A percentile compares a stretch with the other conserved stretches of the same genome.
Evolutionary conservation across 2,888 invertebrate species (phyloP).

Genomic region (Diadegma fenestrale): DNA sequence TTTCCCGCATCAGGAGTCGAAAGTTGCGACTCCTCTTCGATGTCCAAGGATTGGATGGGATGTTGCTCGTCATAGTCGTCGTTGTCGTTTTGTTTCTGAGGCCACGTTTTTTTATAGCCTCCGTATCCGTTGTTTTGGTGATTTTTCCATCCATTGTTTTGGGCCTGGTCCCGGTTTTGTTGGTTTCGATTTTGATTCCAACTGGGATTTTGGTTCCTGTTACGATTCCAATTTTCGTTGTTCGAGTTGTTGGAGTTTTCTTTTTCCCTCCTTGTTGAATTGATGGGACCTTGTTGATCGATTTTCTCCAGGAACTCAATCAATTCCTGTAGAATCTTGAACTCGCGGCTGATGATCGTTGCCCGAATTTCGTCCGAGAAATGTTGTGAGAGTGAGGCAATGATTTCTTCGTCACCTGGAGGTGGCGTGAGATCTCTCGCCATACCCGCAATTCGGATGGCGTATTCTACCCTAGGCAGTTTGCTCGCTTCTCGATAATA

Average conservation of each 20-base stretch:
- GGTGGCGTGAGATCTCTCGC: slow-evolving; percentile 2
- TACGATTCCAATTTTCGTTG: too few relatives aligned
- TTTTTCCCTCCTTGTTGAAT: background rate
- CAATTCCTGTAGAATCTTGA: background rate
- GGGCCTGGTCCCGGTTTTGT: background rate
- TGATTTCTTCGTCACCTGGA: background rate
- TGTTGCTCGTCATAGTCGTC: background rate
- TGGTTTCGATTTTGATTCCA: background rate
- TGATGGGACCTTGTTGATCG: background rate
- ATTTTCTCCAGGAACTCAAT: slow-evolving; percentile 9
- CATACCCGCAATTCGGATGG: background rate
- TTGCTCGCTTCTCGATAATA: background rate
- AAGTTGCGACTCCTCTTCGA: background rate
- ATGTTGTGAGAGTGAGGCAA: background rate
- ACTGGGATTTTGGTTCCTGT: background rate
- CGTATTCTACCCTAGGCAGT: background rate
- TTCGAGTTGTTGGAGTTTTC: background rate
- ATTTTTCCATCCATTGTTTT: background rate
- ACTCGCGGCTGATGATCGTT: background rate
- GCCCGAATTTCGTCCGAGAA: background rate
- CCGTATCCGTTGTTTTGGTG: too few relatives aligned
- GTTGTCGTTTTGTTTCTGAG: too few relatives aligned
- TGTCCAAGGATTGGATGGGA: background rate
- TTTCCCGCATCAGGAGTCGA: slow-evolving; percentile 4
- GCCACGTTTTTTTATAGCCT: too few relatives aligned